Conservation (phyloP, 2,113 vertebrate species). For the Indicator maculatus region DNA sequence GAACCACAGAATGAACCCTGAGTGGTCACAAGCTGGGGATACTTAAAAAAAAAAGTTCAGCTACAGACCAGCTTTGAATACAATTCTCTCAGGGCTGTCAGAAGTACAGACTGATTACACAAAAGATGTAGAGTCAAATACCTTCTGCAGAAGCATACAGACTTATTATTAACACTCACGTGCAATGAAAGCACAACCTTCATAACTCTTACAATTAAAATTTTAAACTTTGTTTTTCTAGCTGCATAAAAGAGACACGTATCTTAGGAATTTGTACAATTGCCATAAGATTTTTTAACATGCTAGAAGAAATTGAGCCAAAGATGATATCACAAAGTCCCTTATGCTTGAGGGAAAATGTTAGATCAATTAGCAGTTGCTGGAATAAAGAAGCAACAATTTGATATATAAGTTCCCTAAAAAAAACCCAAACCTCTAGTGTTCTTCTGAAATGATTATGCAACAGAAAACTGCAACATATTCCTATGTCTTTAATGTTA, state of each 20-base stretch:
- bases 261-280: constrained; percentile 17
- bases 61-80: not conserved
- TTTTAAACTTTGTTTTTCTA: constrained; percentile 10
- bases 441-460: constrained; percentile 18
- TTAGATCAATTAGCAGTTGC: constrained; percentile 67
- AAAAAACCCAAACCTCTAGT: not conserved
- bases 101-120: not conserved
- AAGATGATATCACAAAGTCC: constrained; percentile 56
- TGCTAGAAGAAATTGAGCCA: constrained; percentile 49
- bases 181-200: not conserved
- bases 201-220: not conserved
- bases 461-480: constrained; percentile 6
- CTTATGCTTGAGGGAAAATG: constrained; percentile 63
- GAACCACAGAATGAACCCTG: not conserved
- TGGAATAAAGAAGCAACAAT: constrained; percentile 39
- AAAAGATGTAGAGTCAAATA: not conserved
- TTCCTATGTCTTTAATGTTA: constrained; percentile 10
- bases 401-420: constrained; percentile 13
- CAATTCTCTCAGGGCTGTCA: not conserved
- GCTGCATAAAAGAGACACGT: not conserved
- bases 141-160: not conserved
- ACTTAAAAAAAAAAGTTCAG: not conserved
- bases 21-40: not conserved
- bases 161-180: not conserved
- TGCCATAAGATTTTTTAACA: constrained; percentile 46